A percentile compares a stretch with the other conserved stretches of the same genome.
Evolutionary conservation across 2,888 invertebrate genomes (phyloP).

Genomic region (Rhyacophila evoluta): DNA sequence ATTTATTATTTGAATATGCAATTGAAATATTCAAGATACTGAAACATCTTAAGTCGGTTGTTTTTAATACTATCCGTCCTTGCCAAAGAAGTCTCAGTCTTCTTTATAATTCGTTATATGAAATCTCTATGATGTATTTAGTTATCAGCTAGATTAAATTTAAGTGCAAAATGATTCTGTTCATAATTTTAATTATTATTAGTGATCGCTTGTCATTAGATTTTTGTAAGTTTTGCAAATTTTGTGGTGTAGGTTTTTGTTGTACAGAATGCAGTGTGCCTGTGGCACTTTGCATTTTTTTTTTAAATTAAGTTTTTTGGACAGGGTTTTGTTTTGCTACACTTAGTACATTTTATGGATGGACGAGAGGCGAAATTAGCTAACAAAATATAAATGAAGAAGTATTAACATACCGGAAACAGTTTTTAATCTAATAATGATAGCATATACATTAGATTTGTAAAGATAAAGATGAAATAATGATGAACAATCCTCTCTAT

Average conservation of each 20-base stretch:
- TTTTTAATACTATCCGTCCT: background rate
- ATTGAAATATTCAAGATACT: no score
- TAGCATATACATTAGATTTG: no score
- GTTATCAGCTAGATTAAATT: background rate
- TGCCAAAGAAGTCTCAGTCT: background rate
- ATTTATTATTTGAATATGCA: no score
- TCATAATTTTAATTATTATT: background rate
- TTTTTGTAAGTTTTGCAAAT: background rate
- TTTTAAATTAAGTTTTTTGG: background rate
- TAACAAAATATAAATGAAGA: no score
- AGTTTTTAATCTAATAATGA: no score
- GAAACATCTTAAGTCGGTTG: no score
- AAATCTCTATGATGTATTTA: background rate
- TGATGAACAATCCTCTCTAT: no score
- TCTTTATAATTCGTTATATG: background rate
- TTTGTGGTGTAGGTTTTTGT: constrained; percentile 5
- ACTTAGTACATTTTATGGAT: background rate
- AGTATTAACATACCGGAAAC: no score
- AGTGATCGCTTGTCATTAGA: constrained; percentile 8
- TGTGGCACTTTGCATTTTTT: background rate
- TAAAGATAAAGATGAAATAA: no score
- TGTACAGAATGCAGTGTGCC: background rate
- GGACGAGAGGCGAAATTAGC: no score
- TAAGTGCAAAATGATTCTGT: no score
- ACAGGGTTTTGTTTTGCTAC: background rate